Percentiles rank a stretch among this genome's conserved stretches.
These are phyloP conservation scores for Patella pellucida DNA, from an alignment of 2,888 invertebrate genomes.

Conservation along the genomic window DNA sequence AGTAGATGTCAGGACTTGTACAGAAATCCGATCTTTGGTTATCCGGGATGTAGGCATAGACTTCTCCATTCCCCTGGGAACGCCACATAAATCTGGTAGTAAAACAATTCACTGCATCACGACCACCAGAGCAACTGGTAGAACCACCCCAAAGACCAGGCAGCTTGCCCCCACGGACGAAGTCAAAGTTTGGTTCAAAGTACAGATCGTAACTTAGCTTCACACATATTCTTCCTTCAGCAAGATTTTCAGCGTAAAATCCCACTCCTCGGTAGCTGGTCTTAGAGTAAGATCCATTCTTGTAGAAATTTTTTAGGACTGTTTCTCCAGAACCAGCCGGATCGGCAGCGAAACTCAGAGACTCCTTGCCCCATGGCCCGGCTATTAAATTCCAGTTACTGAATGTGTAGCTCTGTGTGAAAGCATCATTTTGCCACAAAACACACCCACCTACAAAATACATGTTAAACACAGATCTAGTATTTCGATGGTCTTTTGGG, in stretches of 20 bases:
- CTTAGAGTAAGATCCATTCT: not conserved
- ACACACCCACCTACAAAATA: too few relatives aligned
- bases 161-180: slow-evolving; percentile 42
- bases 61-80: slow-evolving; percentile 43
- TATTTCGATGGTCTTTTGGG: too few relatives aligned
- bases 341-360: slow-evolving; percentile 30
- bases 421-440: too few relatives aligned
- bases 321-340: not conserved
- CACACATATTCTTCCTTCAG: slow-evolving; percentile 8
- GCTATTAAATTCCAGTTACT: too few relatives aligned
- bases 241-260: slow-evolving; percentile 42
- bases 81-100: slow-evolving; percentile 54
- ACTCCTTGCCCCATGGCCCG: slow-evolving; percentile 24
- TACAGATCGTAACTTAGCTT: slow-evolving; percentile 38
- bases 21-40: slow-evolving; percentile 25
- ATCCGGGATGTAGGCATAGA: slow-evolving; percentile 45
- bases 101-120: slow-evolving; percentile 43
- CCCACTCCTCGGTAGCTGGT: slow-evolving; percentile 38
- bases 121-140: slow-evolving; percentile 45
- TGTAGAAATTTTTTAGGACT: slow-evolving; percentile 1
- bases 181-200: slow-evolving; percentile 18
- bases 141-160: slow-evolving; percentile 46
- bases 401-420: too few relatives aligned
- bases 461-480: too few relatives aligned
- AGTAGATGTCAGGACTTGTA: slow-evolving; percentile 18